These are phyloP conservation scores for Teleogryllus oceanicus DNA, from an alignment of 2,888 invertebrate genomes.

Conservation along the genomic window DNA sequence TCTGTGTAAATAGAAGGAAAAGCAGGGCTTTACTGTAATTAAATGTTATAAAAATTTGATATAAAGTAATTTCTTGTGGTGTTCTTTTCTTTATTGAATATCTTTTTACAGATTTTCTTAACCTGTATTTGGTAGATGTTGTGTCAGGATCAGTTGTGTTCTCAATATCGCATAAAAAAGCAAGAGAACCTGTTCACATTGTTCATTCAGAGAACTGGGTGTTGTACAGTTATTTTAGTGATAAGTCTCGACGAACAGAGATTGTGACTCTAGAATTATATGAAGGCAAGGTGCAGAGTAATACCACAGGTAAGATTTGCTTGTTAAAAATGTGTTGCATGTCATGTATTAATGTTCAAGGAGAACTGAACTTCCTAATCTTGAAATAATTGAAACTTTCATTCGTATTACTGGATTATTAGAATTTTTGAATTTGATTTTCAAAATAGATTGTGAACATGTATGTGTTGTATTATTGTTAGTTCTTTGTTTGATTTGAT, in stretches of 20 bases:
- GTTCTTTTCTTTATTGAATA: background rate
- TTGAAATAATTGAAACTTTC: too few relatives aligned
- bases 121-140: constrained; percentile 83
- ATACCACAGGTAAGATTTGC: constrained; percentile 57
- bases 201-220: constrained; percentile 98
- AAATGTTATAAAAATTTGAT: background rate
- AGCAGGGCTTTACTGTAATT: background rate
- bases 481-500: too few relatives aligned
- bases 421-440: too few relatives aligned
- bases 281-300: constrained; percentile 83
- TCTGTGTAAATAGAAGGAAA: too few relatives aligned
- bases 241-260: constrained; percentile 88
- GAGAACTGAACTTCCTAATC: too few relatives aligned
- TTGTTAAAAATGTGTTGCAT: background rate
- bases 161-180: constrained; percentile 79
- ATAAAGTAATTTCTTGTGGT: background rate
- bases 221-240: constrained; percentile 89
- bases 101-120: constrained; percentile 64
- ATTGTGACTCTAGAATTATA: constrained; percentile 91
- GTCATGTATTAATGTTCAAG: too few relatives aligned
- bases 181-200: constrained; percentile 76
- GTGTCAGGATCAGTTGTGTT: constrained; percentile 85
- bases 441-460: too few relatives aligned
- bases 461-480: too few relatives aligned
- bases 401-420: too few relatives aligned